These are phyloP conservation scores for Agapostemon virescens DNA, from an alignment of 2,888 invertebrate genomes.

Conservation along the genomic window DNA sequence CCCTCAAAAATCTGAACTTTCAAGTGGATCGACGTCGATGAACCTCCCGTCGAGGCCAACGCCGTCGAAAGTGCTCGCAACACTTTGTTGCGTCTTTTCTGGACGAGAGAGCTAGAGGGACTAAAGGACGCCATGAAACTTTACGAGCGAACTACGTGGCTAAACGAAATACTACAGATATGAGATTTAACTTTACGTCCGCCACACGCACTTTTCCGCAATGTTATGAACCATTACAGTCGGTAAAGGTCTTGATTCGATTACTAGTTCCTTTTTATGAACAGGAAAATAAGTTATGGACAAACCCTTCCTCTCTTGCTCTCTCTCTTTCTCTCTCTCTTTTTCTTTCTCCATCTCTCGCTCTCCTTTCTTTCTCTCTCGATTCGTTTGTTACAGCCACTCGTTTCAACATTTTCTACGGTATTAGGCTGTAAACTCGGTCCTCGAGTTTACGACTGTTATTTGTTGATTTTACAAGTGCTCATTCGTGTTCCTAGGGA, in stretches of 20 bases:
- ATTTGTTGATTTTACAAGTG: not conserved
- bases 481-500: not conserved
- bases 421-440: slow-evolving; percentile 6
- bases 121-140: slow-evolving; percentile 58
- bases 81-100: slow-evolving; percentile 59
- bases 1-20: slow-evolving; percentile 68
- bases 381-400: not conserved
- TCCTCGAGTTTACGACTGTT: not conserved
- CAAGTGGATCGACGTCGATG: slow-evolving; percentile 63
- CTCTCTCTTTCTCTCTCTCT: no score
- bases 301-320: not conserved
- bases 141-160: slow-evolving; percentile 59
- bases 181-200: slow-evolving; percentile 53
- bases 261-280: slow-evolving; percentile 16
- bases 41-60: slow-evolving; percentile 45
- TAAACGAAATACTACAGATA: slow-evolving; percentile 61
- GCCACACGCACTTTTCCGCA: slow-evolving; percentile 24
- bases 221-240: slow-evolving; percentile 16
- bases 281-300: not conserved
- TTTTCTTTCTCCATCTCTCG: no score
- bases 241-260: slow-evolving; percentile 6
- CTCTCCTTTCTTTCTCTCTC: not conserved
- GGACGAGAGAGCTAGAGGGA: slow-evolving; percentile 1
- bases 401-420: not conserved
- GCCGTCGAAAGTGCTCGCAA: slow-evolving; percentile 58